phyloP scores from a whole-genome alignment of 1,140 invertebrate genomes.

The Trichomalopsis sarcophagae region DNA sequence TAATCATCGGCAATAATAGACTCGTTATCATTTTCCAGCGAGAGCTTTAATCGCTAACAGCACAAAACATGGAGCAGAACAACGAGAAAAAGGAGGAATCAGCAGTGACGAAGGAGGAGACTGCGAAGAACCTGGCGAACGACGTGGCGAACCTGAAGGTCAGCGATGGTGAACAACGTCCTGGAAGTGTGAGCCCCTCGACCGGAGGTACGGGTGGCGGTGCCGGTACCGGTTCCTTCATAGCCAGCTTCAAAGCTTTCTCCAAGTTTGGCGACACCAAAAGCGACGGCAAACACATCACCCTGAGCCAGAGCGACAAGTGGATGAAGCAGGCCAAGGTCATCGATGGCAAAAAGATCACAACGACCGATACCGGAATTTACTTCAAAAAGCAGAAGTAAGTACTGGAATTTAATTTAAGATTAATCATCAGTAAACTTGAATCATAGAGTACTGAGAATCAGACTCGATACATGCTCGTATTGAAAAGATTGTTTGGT shows the following conservation, averaged over 20 bases:
- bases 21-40: background rate
- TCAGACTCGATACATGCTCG: too few relatives aligned
- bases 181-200: slow-evolving; percentile 59
- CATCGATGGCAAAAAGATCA: slow-evolving; percentile 92
- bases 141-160: slow-evolving; percentile 66
- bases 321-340: slow-evolving; percentile 97
- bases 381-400: slow-evolving; percentile 92
- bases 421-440: too few relatives aligned
- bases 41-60: background rate
- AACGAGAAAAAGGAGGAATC: background rate
- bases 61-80: background rate
- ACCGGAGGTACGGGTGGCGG: slow-evolving; percentile 50
- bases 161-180: slow-evolving; percentile 8
- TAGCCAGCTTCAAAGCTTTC: slow-evolving; percentile 79
- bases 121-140: slow-evolving; percentile 54
- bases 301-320: slow-evolving; percentile 92
- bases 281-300: slow-evolving; percentile 90
- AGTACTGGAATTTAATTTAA: slow-evolving; percentile 48
- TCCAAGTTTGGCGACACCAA: slow-evolving; percentile 92
- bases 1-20: too few relatives aligned
- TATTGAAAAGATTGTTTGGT: background rate
- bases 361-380: slow-evolving; percentile 92
- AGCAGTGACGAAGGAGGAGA: slow-evolving; percentile 26
- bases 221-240: slow-evolving; percentile 54
- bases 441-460: too few relatives aligned